These are phyloP conservation scores for Luidia sarsii DNA, from an alignment of 53 echinoderm and acorn worm species.

Conservation along the genomic window DNA sequence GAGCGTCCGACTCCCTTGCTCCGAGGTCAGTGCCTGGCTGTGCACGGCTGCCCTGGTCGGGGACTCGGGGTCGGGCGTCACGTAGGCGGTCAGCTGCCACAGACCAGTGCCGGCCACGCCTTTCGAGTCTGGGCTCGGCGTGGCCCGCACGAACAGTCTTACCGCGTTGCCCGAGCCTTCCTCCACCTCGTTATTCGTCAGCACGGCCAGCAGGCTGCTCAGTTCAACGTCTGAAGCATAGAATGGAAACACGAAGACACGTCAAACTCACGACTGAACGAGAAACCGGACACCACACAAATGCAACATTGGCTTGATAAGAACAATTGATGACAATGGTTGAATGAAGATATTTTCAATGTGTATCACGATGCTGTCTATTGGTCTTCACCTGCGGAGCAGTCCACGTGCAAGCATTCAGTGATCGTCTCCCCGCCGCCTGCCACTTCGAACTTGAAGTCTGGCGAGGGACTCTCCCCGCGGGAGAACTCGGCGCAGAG, in stretches of 20 bases:
- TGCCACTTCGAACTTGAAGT: slow-evolving; percentile 76
- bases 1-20: slow-evolving; percentile 46
- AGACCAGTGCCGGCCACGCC: slow-evolving; percentile 77
- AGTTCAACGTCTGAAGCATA: slow-evolving; percentile 71
- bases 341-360: too few species aligned
- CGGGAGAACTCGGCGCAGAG: slow-evolving; percentile 77
- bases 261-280: background rate
- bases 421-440: slow-evolving; percentile 73
- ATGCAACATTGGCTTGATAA: too few species aligned
- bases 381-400: slow-evolving; percentile 76
- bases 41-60: slow-evolving; percentile 21
- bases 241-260: background rate
- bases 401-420: slow-evolving; percentile 72
- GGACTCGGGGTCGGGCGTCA: slow-evolving; percentile 46
- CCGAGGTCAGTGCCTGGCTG: slow-evolving; percentile 26
- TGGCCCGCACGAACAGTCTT: slow-evolving; percentile 57
- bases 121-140: slow-evolving; percentile 61
- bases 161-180: slow-evolving; percentile 70
- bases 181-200: slow-evolving; percentile 56
- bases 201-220: slow-evolving; percentile 61
- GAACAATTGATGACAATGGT: too few species aligned
- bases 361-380: too few species aligned
- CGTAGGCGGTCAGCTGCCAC: slow-evolving; percentile 80
- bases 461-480: slow-evolving; percentile 67
- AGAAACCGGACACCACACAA: background rate